Evolutionary conservation across 2,888 invertebrate species (phyloP).

Genomic region (Tiliacea citrago): DNA sequence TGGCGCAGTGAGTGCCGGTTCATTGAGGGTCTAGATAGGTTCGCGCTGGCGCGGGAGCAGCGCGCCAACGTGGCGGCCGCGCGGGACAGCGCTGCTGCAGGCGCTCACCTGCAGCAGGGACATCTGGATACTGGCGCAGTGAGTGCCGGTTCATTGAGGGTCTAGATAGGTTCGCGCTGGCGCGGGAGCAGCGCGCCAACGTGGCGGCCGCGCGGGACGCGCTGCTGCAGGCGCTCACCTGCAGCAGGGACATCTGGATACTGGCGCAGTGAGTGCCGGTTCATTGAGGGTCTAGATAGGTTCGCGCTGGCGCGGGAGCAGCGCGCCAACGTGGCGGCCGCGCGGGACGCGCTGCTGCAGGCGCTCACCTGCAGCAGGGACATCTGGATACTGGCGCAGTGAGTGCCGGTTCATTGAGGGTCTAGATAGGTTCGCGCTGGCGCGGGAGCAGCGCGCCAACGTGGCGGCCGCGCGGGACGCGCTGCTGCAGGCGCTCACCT

Average conservation of each 20-base stretch:
- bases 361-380: conserved; percentile 93
- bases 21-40: no score
- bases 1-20: conserved; percentile 78
- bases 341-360: conserved; percentile 91
- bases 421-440: conserved; percentile 94
- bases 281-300: no score
- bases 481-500: conserved; percentile 92
- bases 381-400: conserved; percentile 88
- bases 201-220: conserved; percentile 92
- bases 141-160: no score
- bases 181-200: conserved; percentile 91
- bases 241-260: conserved; percentile 91
- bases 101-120: conserved; percentile 93
- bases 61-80: conserved; percentile 93
- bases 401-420: no score
- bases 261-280: conserved; percentile 77
- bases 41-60: conserved; percentile 92
- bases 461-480: conserved; percentile 92
- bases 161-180: conserved; percentile 94
- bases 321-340: conserved; percentile 92
- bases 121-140: conserved; percentile 88
- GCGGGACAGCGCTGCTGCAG: conserved; percentile 90
- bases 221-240: conserved; percentile 92
- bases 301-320: conserved; percentile 93
- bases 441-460: conserved; percentile 91